Base-by-base conservation (phyloP, 2,113 vertebrate genomes). In the Prinia subflava region DNA sequence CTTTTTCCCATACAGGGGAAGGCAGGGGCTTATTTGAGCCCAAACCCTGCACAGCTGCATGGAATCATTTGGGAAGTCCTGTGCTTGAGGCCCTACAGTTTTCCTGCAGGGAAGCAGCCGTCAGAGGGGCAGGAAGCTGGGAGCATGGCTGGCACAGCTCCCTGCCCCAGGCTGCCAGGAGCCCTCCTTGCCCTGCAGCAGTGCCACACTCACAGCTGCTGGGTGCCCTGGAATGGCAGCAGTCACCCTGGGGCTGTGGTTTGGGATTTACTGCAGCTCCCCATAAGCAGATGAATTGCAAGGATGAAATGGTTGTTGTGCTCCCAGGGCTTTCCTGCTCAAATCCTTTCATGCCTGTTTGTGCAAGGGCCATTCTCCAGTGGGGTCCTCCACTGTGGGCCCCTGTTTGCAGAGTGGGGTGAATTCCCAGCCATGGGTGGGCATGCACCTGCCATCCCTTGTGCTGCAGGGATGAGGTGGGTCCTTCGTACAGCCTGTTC, bases 71-170 rank as follows among this genome's bases (percentile, higher is more conserved):
- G 0, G 64, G n/a, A 87, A 84, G 78, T 25, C 69, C 12, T 0
- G 0, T 2, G 4, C 67, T 69, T 2, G 1, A 0, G 0, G 35
- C 69, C 37, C 50, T 33, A 37, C 16, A 2, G 7, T 46, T 86
- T 73, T 83, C 83, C 91, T 87, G 87, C 68, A 44, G 0, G 5
- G 93, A 89, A 84, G 87, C 56, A 50, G 60, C 41, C 3, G 0
- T 11, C 0, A 1, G 83, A 69, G 56, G 47, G 62, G 23, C 1
- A 0, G 63, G 20, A 74, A 15, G 2, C 13, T 9, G 82, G 64
- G 42, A 56, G 53, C 21, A 7, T 0, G 24, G 52, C 80, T 86
- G 76, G 62, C 60, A 67, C 60, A 75, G 42, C 33, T 59, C 70
- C 60, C 69, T 91, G 56, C 41, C 2, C 10, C 46, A 9, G 78